Conservation (phyloP, 2,113 vertebrate genomes). For the Sturnus vulgaris region DNA sequence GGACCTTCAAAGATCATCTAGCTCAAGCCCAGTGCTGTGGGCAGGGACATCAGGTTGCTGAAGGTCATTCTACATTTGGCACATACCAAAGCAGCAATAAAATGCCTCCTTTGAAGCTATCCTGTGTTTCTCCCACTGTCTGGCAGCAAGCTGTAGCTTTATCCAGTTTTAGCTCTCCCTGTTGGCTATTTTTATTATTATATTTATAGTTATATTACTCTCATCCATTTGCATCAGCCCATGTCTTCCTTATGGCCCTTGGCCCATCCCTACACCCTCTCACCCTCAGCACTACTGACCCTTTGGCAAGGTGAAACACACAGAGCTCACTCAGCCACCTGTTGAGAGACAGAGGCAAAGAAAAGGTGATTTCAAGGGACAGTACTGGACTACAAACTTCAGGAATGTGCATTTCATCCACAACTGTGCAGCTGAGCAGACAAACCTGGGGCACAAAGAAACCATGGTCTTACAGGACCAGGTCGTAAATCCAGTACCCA, state of each 20-base stretch:
- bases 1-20: not conserved
- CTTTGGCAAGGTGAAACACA: not conserved
- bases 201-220: not conserved
- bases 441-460: not conserved
- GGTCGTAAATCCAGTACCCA: accelerated
- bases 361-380: not conserved
- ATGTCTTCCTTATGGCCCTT: not conserved
- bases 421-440: not conserved
- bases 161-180: not conserved
- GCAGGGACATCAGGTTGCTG: not conserved
- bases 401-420: not conserved
- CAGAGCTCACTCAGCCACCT: not conserved
- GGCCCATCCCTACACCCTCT: not conserved
- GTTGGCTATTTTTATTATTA: not conserved
- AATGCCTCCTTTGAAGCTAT: not conserved
- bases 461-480: not conserved
- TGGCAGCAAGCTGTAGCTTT: not conserved
- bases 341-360: not conserved
- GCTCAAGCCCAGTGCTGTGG: not conserved
- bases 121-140: not conserved
- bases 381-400: not conserved
- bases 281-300: not conserved
- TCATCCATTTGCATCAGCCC: not conserved
- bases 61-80: not conserved
- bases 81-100: not conserved